Evolutionary conservation across 1,140 invertebrate genomes (phyloP), one percentile per base, ranked within the genome.

Genomic region (Neodiprion virginianus): DNA sequence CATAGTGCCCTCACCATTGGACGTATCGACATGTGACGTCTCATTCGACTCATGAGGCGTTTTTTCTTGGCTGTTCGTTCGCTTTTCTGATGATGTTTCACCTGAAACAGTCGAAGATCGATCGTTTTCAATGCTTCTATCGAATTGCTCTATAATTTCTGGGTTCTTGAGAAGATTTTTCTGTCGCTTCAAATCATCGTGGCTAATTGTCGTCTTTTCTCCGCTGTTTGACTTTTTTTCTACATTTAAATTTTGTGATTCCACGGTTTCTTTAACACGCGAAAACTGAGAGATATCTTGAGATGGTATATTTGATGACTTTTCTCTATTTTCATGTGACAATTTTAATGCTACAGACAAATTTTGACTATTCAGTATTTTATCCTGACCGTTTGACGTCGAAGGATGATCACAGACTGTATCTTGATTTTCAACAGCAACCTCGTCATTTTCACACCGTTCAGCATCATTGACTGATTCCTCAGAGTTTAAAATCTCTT

Each of bases 81-180:
- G 53, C 53, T 61, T 61, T 61, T 61, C 53, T 12, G 53, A 61
- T 12, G 53, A 61, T 8, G n/a, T 17, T 40, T 40, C 28, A 61
- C 53, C 53, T 61, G 53, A 61, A 61, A 7, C 53, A 61, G 53
- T 61, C 53, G 53, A 61, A 61, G 53, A 61, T 61, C 53, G 53
- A 61, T 61, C 53, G 53, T 61, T 61, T 61, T 61, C 53, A 61
- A 61, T 61, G 53, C 53, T 17, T 61, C 53, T 61, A 61, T 61
- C 53, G 11, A 61, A 61, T 61, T 61, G 11, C 53, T 14, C 53
- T 14, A 61, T 8, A 17, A 12, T 61, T 61, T 61, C 53, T 61
- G 53, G 11, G 53, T 61, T 61, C 53, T 61, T 61, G 53, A 14
- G 11, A 40, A 40, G 28, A 40, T 40, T 40, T 40, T 40, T 40